Percentiles rank a stretch among this genome's conserved stretches.
phyloP scores from a whole-genome alignment of 2,113 vertebrate genomes.

The Ailuropoda melanoleuca region DNA sequence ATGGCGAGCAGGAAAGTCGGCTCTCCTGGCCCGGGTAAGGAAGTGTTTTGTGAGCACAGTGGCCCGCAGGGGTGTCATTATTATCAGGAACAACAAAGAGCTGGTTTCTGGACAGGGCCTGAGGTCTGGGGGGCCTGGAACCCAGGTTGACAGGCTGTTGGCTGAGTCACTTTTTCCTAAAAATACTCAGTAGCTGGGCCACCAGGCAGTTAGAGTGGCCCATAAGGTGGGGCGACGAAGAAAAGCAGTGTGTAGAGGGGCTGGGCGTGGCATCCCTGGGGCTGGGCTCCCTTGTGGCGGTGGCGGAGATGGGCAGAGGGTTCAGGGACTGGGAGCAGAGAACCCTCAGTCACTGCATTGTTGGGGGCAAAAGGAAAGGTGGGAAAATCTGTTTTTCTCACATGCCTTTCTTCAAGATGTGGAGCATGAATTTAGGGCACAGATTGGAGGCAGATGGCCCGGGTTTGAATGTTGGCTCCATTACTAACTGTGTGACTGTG shows the following conservation, averaged over 20 bases:
- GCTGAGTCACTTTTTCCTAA: conserved; percentile 11
- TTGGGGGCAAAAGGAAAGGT: neutral
- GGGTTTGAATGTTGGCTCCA: neutral
- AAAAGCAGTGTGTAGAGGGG: neutral
- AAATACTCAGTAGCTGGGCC: neutral
- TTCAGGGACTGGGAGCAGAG: neutral
- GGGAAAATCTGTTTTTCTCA: neutral
- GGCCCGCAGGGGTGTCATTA: neutral
- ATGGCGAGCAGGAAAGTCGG: neutral
- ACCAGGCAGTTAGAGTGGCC: neutral
- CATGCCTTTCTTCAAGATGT: neutral
- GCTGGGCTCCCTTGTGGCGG: neutral
- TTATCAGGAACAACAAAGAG: neutral
- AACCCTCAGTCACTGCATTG: neutral
- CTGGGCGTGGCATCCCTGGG: neutral
- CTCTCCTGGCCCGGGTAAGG: neutral
- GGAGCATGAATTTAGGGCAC: neutral
- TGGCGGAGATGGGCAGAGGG: neutral
- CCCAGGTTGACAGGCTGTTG: neutral
- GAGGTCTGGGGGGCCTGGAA: neutral
- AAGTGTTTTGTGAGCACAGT: neutral
- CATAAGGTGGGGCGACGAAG: neutral
- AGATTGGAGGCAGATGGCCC: neutral
- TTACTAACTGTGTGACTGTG: neutral
- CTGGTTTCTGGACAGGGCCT: neutral